Evolutionary conservation across 2,113 vertebrate genomes (phyloP).

Genomic region (Rhabdomys dilectus): DNA sequence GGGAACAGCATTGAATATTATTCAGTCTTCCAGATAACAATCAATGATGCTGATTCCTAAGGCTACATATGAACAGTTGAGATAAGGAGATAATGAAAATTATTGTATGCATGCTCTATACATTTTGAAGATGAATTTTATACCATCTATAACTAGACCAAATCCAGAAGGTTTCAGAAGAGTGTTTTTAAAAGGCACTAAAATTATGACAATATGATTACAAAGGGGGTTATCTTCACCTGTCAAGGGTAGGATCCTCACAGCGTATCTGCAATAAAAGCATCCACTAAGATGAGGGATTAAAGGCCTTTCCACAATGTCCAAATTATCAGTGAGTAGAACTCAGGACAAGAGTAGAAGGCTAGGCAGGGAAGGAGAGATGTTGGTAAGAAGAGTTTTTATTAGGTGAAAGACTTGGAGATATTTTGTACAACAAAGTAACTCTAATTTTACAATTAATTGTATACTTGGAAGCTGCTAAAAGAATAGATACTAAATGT

Average conservation of each 20-base stretch:
- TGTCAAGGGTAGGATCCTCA: background rate
- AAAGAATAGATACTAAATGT: background rate
- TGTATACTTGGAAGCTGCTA: background rate
- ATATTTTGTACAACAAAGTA: background rate
- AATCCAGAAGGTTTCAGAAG: background rate
- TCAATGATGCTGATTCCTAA: background rate
- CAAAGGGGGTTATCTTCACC: background rate
- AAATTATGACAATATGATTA: background rate
- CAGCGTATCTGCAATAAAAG: background rate
- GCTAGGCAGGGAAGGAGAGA: background rate
- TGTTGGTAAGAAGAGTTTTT: background rate
- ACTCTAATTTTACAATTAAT: background rate
- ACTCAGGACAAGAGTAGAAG: background rate
- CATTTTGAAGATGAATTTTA: background rate
- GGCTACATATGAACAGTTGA: background rate
- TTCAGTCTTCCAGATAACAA: background rate
- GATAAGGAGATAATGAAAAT: background rate
- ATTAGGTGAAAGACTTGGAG: background rate
- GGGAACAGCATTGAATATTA: background rate
- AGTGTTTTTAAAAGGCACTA: background rate
- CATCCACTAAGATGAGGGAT: background rate
- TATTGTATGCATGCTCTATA: background rate
- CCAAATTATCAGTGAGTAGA: background rate
- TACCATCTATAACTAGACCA: background rate
- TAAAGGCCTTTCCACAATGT: background rate